Base-by-base conservation (phyloP, 2,797 vertebrate genomes). In the Arvicola amphibius region DNA sequence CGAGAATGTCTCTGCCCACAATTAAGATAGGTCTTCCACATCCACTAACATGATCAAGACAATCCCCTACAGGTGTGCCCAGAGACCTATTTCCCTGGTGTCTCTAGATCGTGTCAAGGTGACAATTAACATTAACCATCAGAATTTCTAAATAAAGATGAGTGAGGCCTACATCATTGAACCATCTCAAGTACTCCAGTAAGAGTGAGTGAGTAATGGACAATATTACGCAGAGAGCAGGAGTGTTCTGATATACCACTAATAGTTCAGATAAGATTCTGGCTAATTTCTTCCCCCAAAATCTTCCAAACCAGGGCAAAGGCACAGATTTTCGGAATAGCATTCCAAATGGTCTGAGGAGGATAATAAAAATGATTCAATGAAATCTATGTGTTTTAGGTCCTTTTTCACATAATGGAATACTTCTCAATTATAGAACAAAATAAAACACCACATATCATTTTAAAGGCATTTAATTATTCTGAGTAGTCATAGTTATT, bases 271-370 rank as follows among this genome's bases (percentile, higher is more conserved):
- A 48, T 27, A 85, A 78, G 84, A 85, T 53, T 77, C 74, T 88
- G 73, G 67, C 71, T 73, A 6, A 53, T 61, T 91, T 88, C 53
- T 40, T 84, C 12, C 8, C 86, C n/a, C 29, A 40, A 34, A 67
- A 92, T 79, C 76, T 91, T 91, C 88, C 48, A 56, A 93, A 94
- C 87, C 14, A 93, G 88, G 79, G 79, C 76, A 91, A 95, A 91
- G 65, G 78, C 93, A 69, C 21, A 85, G 77, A 95, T 43, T 37
- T 96, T 91, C 92, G 76, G 85, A 73, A 71, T 71, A 67, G 25
- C 21, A n/a, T 89, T 94, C 85, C 53, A 92, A 94, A 89, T n/a
- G 61, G 40, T 85, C 48, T 69, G 80, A 76, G 53, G 14, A 76
- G 69, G 46, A 61, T 13, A 93, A 80, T 56, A 53, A 78, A 78